phyloP scores from a whole-genome alignment of 2,113 vertebrate species.

The Noctilio leporinus region DNA sequence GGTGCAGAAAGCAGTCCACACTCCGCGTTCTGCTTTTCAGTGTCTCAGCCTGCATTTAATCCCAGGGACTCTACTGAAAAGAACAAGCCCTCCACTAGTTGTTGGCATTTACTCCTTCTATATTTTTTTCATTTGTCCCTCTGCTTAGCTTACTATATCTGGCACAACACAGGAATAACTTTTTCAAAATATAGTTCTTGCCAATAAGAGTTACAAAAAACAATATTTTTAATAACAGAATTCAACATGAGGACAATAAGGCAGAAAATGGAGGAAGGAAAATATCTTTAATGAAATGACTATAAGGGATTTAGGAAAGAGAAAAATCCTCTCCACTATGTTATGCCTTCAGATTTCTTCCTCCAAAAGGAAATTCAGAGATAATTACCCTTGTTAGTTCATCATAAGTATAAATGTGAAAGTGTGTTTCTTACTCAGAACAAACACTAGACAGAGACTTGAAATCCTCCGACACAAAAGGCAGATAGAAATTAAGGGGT shows the following conservation, averaged over 20 bases:
- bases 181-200: not conserved
- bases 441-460: not conserved
- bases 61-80: not conserved
- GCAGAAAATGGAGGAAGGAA: not conserved
- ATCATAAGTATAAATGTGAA: not conserved
- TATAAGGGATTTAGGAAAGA: not conserved
- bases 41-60: not conserved
- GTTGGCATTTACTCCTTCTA: not conserved
- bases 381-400: not conserved
- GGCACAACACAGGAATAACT: not conserved
- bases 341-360: not conserved
- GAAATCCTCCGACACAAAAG: not conserved
- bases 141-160: not conserved
- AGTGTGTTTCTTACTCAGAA: not conserved
- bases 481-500: not conserved
- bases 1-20: not conserved
- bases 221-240: constrained; percentile 18
- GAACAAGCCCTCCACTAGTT: not conserved
- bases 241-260: not conserved
- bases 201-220: constrained; percentile 11
- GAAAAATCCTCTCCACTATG: not conserved
- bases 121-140: not conserved
- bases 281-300: not conserved
- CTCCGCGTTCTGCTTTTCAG: not conserved
- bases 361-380: not conserved